phyloP scores from a whole-genome alignment of 2,888 invertebrate genomes.

The Tanytarsus gracilentus region DNA sequence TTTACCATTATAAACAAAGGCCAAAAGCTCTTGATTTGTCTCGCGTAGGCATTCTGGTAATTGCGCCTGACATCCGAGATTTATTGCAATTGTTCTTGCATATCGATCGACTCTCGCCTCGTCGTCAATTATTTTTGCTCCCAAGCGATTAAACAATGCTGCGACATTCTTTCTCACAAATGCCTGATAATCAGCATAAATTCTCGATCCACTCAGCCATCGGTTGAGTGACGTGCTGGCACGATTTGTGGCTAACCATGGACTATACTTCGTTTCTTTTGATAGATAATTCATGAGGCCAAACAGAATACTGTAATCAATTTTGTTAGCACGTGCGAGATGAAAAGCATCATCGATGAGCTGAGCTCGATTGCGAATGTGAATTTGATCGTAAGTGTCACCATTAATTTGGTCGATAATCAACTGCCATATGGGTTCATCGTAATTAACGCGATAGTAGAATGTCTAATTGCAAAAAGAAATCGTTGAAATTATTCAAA shows the following conservation, averaged over 20 bases:
- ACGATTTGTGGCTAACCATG: slow-evolving; percentile 61
- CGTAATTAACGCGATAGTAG: slow-evolving; percentile 61
- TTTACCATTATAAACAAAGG: slow-evolving; percentile 31
- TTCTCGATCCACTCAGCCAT: neutral
- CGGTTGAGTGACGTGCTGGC: slow-evolving; percentile 46
- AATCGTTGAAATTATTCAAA: no score
- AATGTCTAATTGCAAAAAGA: no score
- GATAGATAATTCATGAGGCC: slow-evolving; percentile 58
- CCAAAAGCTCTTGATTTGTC: neutral
- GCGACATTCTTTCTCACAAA: neutral
- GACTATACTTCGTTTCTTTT: slow-evolving; percentile 61
- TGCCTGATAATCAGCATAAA: neutral
- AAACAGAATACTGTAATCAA: slow-evolving; percentile 55
- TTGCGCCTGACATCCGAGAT: slow-evolving; percentile 14
- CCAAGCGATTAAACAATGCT: slow-evolving; percentile 1
- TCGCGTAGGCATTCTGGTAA: neutral
- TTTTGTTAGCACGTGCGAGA: slow-evolving; percentile 56
- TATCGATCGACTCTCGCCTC: slow-evolving; percentile 15
- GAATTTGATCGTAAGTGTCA: slow-evolving; percentile 44
- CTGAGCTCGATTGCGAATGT: slow-evolving; percentile 64
- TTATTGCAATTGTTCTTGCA: slow-evolving; percentile 4
- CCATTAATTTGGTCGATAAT: slow-evolving; percentile 45
- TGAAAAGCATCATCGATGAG: slow-evolving; percentile 70
- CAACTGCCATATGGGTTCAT: slow-evolving; percentile 48
- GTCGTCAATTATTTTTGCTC: neutral